Evolutionary conservation across 1,140 invertebrate species (phyloP), one percentile per base, ranked within the genome.

Genomic region (Bombus haemorrhoidalis): DNA sequence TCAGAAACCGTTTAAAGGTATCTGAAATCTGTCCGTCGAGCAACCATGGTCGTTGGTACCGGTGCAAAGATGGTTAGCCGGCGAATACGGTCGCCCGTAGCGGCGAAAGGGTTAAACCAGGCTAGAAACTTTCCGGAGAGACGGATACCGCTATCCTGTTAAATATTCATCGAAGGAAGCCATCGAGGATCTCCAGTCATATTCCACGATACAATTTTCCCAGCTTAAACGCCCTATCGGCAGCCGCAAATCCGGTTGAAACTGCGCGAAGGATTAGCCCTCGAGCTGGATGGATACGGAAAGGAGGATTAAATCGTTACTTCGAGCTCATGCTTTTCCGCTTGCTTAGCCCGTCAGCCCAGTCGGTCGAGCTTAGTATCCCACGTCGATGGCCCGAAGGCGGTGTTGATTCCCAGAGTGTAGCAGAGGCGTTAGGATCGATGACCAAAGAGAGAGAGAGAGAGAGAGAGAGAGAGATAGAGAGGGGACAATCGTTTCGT

Each of bases 281-380:
- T 25, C 68, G 64, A 69, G 74, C 80, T 66, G 64, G 81, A 57
- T 75, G 88, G 87, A 77, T 76, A 89, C 80, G 76, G 87, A 62
- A 79, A 71, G 80, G 47, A 68, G 88, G 88, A 89, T 89, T 89
- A 89, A 89, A 89, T 72, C 88, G 88, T 89, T 89, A 89, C 88
- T 81, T 74, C 39, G 59, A 57, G 87, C 85, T 74, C 84, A 32
- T 82, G 87, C 88, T 89, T 86, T 89, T 89, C 88, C 88, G 88
- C 85, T 86, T 89, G 88, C 88, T 89, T 89, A 83, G 76, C 88
- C 87, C 80, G 79, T 89, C 83, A 88, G 88, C 69, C 59, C 88
- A 80, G 81, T 59, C 71, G 64, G 81, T 59, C 71, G 72, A 72
- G 87, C 83, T 89, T 86, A 85, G 76, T 72, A 86, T 88, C 80